phyloP scores from a whole-genome alignment of 2,888 invertebrate species.

The Megastigmus dorsalis region DNA sequence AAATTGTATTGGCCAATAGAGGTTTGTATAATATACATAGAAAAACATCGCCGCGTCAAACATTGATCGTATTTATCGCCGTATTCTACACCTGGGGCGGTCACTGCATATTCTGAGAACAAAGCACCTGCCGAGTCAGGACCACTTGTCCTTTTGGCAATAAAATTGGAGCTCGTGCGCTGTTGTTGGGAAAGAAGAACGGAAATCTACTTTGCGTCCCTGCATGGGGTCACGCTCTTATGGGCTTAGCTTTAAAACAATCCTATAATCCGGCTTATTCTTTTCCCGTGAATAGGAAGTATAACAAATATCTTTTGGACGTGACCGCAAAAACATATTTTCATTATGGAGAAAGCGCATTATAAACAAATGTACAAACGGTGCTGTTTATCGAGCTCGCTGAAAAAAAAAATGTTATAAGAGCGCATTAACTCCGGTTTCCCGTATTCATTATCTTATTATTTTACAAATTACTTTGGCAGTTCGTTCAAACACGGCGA shows the following conservation, averaged over 20 bases:
- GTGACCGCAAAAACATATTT: neutral
- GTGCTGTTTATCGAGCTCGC: too few species aligned
- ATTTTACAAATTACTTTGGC: too few species aligned
- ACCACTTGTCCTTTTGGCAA: neutral
- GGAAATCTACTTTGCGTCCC: neutral
- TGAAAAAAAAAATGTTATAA: too few species aligned
- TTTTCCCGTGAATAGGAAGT: neutral
- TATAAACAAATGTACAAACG: too few species aligned
- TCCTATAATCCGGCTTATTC: neutral
- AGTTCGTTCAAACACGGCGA: too few species aligned
- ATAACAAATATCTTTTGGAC: neutral
- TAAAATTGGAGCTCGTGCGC: neutral
- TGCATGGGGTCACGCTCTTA: too few species aligned
- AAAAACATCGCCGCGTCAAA: too few species aligned
- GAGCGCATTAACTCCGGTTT: too few species aligned
- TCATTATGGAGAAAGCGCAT: too few species aligned
- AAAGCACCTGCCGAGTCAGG: constrained; percentile 14
- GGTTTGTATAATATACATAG: too few species aligned
- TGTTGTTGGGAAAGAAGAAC: neutral
- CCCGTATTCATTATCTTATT: too few species aligned
- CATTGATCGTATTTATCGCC: neutral
- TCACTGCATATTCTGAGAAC: neutral
- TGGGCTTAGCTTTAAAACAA: neutral
- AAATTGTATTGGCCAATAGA: too few species aligned
- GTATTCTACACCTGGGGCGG: constrained; percentile 9